These are phyloP conservation scores for Phoxinus phoxinus DNA, from an alignment of 2,113 vertebrate species.

Conservation along the genomic window DNA sequence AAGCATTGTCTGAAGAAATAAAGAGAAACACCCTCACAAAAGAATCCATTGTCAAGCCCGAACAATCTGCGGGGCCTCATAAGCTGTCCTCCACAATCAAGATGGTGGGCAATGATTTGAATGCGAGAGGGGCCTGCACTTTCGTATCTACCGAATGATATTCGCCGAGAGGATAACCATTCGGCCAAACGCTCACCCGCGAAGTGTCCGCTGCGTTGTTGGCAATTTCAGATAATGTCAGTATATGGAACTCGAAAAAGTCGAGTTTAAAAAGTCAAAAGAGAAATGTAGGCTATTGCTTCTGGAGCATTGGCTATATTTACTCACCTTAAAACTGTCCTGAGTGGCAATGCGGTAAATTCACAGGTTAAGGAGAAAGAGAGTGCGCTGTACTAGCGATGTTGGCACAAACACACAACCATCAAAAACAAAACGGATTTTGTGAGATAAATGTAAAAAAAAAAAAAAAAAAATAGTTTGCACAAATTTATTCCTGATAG, in stretches of 20 bases:
- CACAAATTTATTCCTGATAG: background rate
- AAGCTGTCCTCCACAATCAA: conserved; percentile 89
- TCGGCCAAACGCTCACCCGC: conserved; percentile 61
- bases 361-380: background rate
- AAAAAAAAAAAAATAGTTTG: conserved; percentile 13
- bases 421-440: background rate
- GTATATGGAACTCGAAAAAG: background rate
- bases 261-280: background rate
- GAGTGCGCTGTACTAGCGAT: background rate
- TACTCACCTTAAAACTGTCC: background rate
- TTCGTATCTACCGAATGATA: conserved; percentile 76
- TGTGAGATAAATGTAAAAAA: background rate
- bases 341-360: background rate
- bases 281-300: background rate
- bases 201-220: background rate
- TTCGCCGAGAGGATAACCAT: conserved; percentile 75
- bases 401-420: background rate
- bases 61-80: conserved; percentile 88
- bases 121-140: conserved; percentile 83
- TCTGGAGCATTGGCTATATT: background rate
- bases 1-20: conserved; percentile 81
- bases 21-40: conserved; percentile 92
- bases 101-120: conserved; percentile 87
- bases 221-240: background rate
- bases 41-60: conserved; percentile 84